These are phyloP conservation scores for Streblospio benedicti DNA, from an alignment of 1,140 invertebrate genomes.

Conservation along the genomic window DNA sequence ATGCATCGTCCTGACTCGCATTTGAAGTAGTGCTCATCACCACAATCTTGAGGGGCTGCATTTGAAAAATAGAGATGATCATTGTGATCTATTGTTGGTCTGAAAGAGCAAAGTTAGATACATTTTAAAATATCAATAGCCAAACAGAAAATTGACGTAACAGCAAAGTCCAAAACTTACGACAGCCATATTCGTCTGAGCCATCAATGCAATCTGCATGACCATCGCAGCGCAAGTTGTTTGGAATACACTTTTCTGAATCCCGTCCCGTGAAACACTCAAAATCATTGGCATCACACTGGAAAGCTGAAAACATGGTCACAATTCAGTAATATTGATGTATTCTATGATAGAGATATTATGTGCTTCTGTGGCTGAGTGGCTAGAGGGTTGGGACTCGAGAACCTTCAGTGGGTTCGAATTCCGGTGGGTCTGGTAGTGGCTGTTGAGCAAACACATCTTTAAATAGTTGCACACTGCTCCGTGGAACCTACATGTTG, in stretches of 20 bases:
- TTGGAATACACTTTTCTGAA: conserved; percentile 58
- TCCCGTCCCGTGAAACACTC: conserved; percentile 49
- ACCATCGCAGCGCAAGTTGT: conserved; percentile 60
- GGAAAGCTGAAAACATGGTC: not conserved
- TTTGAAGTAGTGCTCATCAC: conserved; percentile 21
- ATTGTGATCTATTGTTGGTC: too few species aligned
- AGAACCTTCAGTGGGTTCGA: not conserved
- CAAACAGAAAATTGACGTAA: not conserved
- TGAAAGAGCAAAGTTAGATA: not conserved
- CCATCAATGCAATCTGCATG: conserved; percentile 60
- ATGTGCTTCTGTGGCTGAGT: too few species aligned
- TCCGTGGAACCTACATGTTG: too few species aligned
- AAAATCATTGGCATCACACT: conserved; percentile 7
- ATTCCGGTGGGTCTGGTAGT: not conserved
- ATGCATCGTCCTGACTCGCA: conserved; percentile 25
- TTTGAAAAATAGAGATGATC: not conserved
- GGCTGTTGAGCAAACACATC: too few species aligned
- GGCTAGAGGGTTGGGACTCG: not conserved
- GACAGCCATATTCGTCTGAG: conserved; percentile 54
- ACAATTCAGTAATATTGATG: not conserved
- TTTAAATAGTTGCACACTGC: too few species aligned
- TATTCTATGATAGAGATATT: not conserved
- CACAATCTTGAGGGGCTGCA: conserved; percentile 1
- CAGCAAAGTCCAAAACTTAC: not conserved
- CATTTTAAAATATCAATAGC: not conserved